Base-by-base conservation (phyloP, 2,113 vertebrate genomes). In the Ramphastos sulfuratus region DNA sequence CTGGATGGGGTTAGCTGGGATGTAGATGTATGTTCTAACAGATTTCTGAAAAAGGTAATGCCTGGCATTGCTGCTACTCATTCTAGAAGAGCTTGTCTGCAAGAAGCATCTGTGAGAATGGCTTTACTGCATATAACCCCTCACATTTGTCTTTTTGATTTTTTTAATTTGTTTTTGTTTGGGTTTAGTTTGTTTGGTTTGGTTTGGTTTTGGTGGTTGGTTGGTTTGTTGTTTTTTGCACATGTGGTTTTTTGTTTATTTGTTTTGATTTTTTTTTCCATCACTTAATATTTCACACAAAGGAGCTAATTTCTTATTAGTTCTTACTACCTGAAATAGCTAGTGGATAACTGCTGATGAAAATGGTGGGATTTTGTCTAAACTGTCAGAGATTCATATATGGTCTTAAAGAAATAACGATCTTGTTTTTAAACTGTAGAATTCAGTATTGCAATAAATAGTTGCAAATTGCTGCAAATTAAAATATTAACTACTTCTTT, bases 321-420 rank as follows among this genome's bases (percentile, higher is more conserved):
- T 89, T 88, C 21, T 88, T 88, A 33, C 2, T 6, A 58, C 0
- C 1, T 50, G 30, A 91, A 80, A 15, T 90, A 70, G 54, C 24
- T 65, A 37, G 17, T 3, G 12, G 18, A 9, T 80, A 54, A 50
- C 16, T 58, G n/a, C 28, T 76, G 17, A 33, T 46, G 18, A 48
- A 39, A 67, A 12, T 33, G 28, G 35, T 89, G 27, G 69, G 87
- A 30, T 72, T 54, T 5, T 79, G 17, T 44, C 27, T 69, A 9
- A 85, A 16, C 20, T 73, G n/a, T 64, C 39, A 92, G 65, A 91
- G 30, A 54, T 48, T 54, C 15, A 10, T 55, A 15, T 79, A 27
- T 17, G 2, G 0, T 66, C 27, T 70, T 63, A 85, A 80, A 46
- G 27, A 60, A 85, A 31, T 17, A 0, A 0, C 0, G 42, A 15